phyloP scores from a whole-genome alignment of 2,797 vertebrate genomes.

The Pangasius macronema region DNA sequence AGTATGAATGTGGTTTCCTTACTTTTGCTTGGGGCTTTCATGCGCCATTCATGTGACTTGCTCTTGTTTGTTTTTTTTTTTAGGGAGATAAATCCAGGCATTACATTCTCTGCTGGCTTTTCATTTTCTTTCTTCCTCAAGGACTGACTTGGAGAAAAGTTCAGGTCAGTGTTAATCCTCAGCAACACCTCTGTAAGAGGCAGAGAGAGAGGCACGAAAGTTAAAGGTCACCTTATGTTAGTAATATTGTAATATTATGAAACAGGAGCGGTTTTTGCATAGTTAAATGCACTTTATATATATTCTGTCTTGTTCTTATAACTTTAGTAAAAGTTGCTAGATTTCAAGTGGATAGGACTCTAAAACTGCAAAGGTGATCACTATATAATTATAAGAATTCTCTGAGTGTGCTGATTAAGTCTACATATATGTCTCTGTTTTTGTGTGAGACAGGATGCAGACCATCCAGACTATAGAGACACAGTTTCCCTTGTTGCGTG shows the following conservation, averaged over 20 bases:
- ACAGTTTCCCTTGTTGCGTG: constrained; percentile 76
- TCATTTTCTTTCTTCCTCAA: not conserved
- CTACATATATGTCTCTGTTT: not conserved
- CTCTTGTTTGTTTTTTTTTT: constrained; percentile 24
- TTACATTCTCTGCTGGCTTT: not conserved
- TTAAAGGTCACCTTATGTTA: not conserved
- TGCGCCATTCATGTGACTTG: not conserved
- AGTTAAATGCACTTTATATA: not conserved
- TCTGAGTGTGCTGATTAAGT: not conserved
- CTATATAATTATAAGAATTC: not conserved
- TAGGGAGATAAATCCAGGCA: not conserved
- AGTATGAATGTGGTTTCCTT: not conserved
- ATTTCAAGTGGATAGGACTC: not conserved
- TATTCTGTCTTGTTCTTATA: not conserved
- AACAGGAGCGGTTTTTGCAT: not conserved
- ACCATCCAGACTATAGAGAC: constrained; percentile 77
- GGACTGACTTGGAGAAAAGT: not conserved
- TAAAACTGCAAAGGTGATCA: no score
- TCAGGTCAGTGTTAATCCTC: constrained; percentile 37
- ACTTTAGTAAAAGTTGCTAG: not conserved
- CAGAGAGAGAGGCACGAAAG: not conserved
- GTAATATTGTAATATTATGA: not conserved
- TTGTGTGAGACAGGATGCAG: constrained; percentile 70
- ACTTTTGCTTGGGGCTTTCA: constrained; percentile 2
- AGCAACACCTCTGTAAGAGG: not conserved